Evolutionary conservation across 1,140 invertebrate genomes (phyloP).

Genomic region (Drosophila willistoni): DNA sequence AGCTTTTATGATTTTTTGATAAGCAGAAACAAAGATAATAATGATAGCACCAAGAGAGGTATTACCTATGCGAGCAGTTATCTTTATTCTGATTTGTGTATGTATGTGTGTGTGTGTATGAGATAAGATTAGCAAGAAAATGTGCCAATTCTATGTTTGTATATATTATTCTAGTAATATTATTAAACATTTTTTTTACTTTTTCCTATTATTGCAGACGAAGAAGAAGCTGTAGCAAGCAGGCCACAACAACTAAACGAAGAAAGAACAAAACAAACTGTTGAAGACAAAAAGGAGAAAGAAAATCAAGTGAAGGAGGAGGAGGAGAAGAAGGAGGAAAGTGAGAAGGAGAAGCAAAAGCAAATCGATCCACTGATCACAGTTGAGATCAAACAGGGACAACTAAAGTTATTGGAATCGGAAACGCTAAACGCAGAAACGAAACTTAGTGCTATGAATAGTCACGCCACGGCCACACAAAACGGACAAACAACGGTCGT

Average conservation of each 20-base stretch:
- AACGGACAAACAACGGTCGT: conserved; percentile 82
- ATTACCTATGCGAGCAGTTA: background rate
- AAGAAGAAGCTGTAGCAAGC: conserved; percentile 51
- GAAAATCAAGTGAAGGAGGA: conserved; percentile 15
- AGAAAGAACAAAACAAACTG: background rate
- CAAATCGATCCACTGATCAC: conserved; percentile 56
- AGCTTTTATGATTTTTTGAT: background rate
- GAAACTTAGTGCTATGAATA: conserved; percentile 68
- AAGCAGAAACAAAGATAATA: background rate
- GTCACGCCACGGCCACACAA: conserved; percentile 80
- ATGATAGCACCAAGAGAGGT: background rate
- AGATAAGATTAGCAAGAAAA: conserved; percentile 45
- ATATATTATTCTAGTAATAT: conserved; percentile 14
- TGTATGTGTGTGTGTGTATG: conserved; percentile 25
- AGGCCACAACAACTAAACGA: conserved; percentile 11
- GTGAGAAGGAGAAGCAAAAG: conserved; percentile 18
- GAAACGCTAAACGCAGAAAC: background rate
- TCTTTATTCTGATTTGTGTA: conserved; percentile 3
- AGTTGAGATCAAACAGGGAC: conserved; percentile 68
- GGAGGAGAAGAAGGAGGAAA: conserved; percentile 19
- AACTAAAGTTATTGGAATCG: conserved; percentile 30
- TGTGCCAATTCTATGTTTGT: conserved; percentile 4
- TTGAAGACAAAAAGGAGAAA: background rate
- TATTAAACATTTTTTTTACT: no score
- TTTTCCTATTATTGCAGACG: conserved; percentile 62